Evolutionary conservation across 64 coral and sea anemone species (phyloP).

Genomic region (Orbicella faveolata): DNA sequence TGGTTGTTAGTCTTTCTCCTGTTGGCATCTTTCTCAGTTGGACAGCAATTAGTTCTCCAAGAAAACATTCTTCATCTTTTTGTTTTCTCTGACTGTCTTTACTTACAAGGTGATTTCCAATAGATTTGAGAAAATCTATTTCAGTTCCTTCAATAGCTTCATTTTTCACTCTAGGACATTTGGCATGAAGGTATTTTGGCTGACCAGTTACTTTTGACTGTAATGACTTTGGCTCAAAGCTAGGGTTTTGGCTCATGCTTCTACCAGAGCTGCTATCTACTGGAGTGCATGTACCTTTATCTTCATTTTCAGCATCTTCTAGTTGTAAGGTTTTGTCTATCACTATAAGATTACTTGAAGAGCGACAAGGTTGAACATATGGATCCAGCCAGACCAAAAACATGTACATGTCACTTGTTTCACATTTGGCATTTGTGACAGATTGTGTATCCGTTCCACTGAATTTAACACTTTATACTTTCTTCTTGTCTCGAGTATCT

Average conservation of each 20-base stretch:
- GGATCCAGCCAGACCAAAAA: conserved; percentile 57
- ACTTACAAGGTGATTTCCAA: conserved; percentile 24
- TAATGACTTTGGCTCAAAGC: conserved; percentile 14
- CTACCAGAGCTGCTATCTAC: too few species aligned
- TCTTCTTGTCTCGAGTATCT: conserved; percentile 62
- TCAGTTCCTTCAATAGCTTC: conserved; percentile 39
- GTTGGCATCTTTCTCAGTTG: conserved; percentile 18
- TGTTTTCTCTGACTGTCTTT: conserved; percentile 30
- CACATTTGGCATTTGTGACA: conserved; percentile 31
- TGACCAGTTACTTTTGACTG: conserved; percentile 33
- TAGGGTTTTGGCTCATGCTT: too few species aligned
- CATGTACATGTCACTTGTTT: conserved; percentile 43
- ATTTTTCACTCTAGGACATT: conserved; percentile 12
- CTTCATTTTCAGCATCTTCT: too few species aligned
- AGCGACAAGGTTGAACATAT: conserved; percentile 43
- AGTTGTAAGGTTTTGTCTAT: background rate
- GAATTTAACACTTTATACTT: conserved; percentile 44
- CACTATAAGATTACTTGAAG: conserved; percentile 48
- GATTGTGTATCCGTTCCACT: conserved; percentile 42
- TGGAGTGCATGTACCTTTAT: too few species aligned
- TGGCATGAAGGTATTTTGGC: background rate
- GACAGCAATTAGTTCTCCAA: conserved; percentile 51
- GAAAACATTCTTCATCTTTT: conserved; percentile 66
- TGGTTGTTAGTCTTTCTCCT: background rate
- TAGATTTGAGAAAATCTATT: conserved; percentile 34